Evolutionary conservation across 2,113 vertebrate genomes (phyloP).

Genomic region (Suncus etruscus): DNA sequence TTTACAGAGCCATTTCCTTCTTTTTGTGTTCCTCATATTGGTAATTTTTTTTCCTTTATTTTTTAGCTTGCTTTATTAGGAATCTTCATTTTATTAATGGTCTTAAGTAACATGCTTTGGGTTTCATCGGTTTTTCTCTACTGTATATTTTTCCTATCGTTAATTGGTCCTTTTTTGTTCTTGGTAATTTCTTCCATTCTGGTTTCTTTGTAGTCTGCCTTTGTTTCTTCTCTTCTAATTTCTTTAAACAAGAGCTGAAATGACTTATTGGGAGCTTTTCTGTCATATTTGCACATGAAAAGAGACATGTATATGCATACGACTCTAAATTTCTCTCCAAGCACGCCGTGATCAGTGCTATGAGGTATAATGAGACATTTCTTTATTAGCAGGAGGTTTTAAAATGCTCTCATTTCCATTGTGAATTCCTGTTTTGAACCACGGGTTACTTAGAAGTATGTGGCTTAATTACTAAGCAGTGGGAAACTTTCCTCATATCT

Average conservation of each 20-base stretch:
- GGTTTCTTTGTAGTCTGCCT: not conserved
- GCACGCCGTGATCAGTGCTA: not conserved
- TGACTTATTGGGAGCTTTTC: not conserved
- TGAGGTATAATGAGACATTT: not conserved
- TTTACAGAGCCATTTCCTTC: not conserved
- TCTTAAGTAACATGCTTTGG: not conserved
- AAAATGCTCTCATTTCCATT: conserved; percentile 17
- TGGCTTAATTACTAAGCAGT: conserved; percentile 42
- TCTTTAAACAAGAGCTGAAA: conserved; percentile 37
- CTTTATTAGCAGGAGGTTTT: not conserved
- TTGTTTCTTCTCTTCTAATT: not conserved
- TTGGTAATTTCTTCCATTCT: not conserved
- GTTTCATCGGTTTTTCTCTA: not conserved
- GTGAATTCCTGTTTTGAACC: conserved; percentile 19
- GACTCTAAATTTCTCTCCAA: not conserved
- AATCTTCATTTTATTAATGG: not conserved
- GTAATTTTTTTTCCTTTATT: not conserved
- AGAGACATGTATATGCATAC: not conserved
- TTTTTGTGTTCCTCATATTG: not conserved
- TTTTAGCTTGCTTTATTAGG: not conserved
- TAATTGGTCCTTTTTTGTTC: not conserved
- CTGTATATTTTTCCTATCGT: not conserved
- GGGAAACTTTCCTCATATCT: conserved; percentile 35
- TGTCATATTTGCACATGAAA: not conserved
- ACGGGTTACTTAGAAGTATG: not conserved